Base-by-base conservation (phyloP, 2,888 invertebrate genomes). In the Keiferia lycopersicella region DNA sequence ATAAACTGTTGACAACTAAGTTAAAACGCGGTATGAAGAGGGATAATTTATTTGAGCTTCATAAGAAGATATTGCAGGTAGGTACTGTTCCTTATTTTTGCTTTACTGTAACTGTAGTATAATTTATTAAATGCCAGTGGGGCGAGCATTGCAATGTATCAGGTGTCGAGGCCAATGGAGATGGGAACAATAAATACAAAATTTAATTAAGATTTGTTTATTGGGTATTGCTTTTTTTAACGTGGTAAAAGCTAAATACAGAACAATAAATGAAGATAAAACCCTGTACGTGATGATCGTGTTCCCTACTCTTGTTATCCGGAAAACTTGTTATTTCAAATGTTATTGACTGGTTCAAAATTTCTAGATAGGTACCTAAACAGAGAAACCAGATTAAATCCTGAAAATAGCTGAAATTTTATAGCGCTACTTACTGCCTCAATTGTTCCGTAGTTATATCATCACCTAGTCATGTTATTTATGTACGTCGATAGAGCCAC, bases 111-210 rank as follows among this genome's bases (percentile, higher is more conserved):
- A 16, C 45, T 0, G 16, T 14, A 41, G 41, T 51, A 34, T 34
- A 56, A 56, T 56, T 56, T 56, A 56, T 56, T 34, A 56, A 56
- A 56, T 56, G 56, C 18, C 56, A 56, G 14, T 26, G 56, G 26
- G 56, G 18, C 34, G 34, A 26, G 34, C 41, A 16, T 26, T n/a
- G 60, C 63, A 60, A 57, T 63, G 38, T 60, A 34, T 58, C 22
- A 14, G 20, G 20, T 22, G 51, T 51, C 12, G 18, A 53, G 22
- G 51, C 51, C 14, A 12, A 2, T 26, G 51, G 22, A 16, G 45
- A 45, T 45, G n/a, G 45, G 16, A 45, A 45, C 45, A 45, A 16
- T 45, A 45, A 45, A 22, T 26, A 14, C 26, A 14, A 26, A 14
- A 22, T 53, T 53, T 53, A 53, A 53, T 53, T 26, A 53, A 53